Conservation (phyloP, 92 coral and sea anemone species). For the Pocillopora grandis region DNA sequence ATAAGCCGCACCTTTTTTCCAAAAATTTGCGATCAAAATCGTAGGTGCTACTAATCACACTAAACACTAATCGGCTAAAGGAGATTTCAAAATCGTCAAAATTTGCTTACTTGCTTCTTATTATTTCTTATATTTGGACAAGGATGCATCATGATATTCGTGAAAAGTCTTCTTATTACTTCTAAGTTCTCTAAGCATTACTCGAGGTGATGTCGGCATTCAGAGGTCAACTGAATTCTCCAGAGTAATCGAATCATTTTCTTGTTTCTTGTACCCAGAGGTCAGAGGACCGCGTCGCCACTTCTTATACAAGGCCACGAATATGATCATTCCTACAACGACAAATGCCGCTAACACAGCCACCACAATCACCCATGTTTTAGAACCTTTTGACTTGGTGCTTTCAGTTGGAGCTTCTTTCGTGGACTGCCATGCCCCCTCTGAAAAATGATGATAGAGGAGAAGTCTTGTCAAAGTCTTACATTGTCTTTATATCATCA, state of each 20-base stretch:
- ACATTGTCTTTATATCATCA: no score
- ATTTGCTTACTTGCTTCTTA: no score
- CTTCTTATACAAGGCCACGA: constrained; percentile 50
- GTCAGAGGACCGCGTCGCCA: constrained; percentile 20
- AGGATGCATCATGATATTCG: no score
- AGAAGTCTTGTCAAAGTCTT: no score
- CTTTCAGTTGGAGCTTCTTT: not conserved
- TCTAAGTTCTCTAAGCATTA: not conserved
- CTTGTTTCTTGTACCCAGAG: constrained; percentile 26
- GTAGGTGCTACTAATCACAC: no score
- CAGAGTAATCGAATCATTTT: constrained; percentile 14
- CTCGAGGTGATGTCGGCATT: not conserved
- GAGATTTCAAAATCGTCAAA: no score
- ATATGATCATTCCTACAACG: constrained; percentile 36
- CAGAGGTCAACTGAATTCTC: constrained; percentile 17
- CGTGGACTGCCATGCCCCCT: not conserved
- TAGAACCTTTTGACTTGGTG: not conserved
- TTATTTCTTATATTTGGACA: no score
- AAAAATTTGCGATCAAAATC: no score
- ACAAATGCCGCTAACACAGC: constrained; percentile 44
- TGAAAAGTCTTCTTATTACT: no score
- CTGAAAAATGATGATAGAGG: constrained; percentile 1
- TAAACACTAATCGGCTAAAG: not conserved
- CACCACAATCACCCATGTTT: constrained; percentile 36
- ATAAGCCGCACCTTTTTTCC: no score